A percentile compares a stretch with the other conserved stretches of the same genome.
Conservation (phyloP, 1,140 invertebrate genomes). For the Harpegnathos saltator region DNA sequence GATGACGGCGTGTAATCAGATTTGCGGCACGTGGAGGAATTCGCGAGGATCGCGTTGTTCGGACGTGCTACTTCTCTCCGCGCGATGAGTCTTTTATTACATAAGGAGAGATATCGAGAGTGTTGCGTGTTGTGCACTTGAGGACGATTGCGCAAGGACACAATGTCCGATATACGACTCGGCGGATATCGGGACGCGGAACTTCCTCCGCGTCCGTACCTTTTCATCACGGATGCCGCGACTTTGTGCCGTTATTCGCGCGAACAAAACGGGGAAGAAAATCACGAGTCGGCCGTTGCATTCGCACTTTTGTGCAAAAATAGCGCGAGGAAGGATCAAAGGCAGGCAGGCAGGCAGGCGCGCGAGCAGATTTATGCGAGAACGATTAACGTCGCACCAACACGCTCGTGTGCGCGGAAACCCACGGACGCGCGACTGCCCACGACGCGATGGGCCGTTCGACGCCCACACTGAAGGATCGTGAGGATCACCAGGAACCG, state of each 20-base stretch:
- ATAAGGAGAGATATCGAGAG: constrained; percentile 21
- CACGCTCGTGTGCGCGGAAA: background rate
- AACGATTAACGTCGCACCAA: constrained; percentile 18
- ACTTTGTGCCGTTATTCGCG: constrained; percentile 3
- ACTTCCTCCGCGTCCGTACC: constrained; percentile 20
- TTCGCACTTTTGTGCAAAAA: background rate
- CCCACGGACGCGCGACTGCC: constrained; percentile 58
- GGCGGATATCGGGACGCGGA: constrained; percentile 35
- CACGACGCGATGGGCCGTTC: constrained; percentile 55
- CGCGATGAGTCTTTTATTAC: constrained; percentile 12
- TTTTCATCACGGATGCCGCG: constrained; percentile 32
- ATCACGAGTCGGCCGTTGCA: background rate
- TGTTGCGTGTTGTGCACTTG: background rate
- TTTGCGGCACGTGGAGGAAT: constrained; percentile 7
- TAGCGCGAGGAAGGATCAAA: background rate
- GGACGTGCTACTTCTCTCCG: background rate
- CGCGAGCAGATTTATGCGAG: constrained; percentile 21
- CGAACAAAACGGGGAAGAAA: background rate
- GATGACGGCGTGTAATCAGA: background rate
- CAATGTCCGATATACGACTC: constrained; percentile 44
- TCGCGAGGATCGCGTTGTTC: background rate
- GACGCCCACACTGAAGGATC: constrained; percentile 68
- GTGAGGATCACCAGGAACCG: constrained; percentile 48
- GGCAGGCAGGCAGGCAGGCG: too few species aligned
- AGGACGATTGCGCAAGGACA: constrained; percentile 53